A percentile compares a stretch with the other conserved stretches of the same genome.
Evolutionary conservation across 2,888 invertebrate species (phyloP).

Genomic region (Physocephala rufipes): DNA sequence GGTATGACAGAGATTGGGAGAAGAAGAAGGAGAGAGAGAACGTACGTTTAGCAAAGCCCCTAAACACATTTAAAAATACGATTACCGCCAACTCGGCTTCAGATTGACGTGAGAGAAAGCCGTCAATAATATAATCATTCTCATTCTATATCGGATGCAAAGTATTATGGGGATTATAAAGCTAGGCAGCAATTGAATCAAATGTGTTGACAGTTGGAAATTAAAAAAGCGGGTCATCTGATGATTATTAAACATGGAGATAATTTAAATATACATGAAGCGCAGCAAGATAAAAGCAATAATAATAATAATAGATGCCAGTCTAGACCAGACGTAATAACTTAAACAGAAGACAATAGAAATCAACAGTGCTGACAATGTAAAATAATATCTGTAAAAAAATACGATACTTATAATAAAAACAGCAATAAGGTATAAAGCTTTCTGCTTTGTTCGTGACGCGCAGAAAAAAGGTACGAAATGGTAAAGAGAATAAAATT

Average conservation of each 20-base stretch:
- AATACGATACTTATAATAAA: conserved; percentile 34
- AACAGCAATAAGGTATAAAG: neutral
- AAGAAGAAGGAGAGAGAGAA: too few relatives aligned
- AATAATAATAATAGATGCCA: neutral
- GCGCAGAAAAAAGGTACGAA: neutral
- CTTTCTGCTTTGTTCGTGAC: neutral
- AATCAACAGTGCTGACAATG: neutral
- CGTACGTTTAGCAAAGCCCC: too few relatives aligned
- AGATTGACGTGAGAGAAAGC: conserved; percentile 22
- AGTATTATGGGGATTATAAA: neutral
- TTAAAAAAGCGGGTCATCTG: neutral
- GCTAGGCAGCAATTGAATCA: too few relatives aligned
- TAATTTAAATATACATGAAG: neutral
- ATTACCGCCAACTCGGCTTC: neutral
- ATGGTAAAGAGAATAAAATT: neutral
- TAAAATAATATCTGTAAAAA: conserved; percentile 35
- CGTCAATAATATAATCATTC: conserved; percentile 24
- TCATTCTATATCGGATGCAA: neutral
- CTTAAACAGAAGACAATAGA: neutral
- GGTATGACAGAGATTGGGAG: too few relatives aligned
- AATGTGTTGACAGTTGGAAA: conserved; percentile 10
- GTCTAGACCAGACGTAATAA: neutral
- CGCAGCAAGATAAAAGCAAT: neutral
- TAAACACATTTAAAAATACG: too few relatives aligned
- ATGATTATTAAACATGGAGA: neutral